Evolutionary conservation across 2,797 vertebrate genomes (phyloP), one percentile per base, ranked within the genome.

Genomic region (Peromyscus aztecus): DNA sequence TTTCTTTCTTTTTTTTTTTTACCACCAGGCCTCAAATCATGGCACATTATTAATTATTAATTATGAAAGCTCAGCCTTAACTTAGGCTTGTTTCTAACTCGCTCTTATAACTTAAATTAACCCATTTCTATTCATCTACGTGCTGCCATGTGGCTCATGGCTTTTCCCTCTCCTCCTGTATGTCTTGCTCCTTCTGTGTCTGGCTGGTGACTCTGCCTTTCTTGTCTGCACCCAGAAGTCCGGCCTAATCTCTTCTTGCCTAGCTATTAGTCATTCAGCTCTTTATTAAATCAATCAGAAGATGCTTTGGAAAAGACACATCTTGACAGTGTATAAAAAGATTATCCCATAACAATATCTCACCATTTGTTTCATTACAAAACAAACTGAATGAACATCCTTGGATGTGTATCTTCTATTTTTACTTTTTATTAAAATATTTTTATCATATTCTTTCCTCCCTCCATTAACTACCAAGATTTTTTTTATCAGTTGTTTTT

Each of bases 291-390:
- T 19, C 9, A 73, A 29, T 29, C 27, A 29, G 63, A 65, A 65
- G 63, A 24, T 27, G 10, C 63, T 27, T 65, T 65, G 63, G 63
- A 29, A 65, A 65, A 29, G 63, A 29, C 27, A 31, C 11, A 29
- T 65, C 59, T 61, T 65, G 24, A 31, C 9, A 29, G 63, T 65
- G 27, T 31, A 65, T 27, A 65, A 65, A 65, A 29, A 29, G 27
- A 29, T 65, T 65, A 65, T 65, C 31, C 63, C 10, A 29, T 27
- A 65, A 65, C 27, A 88, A 83, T 69, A 12, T 76, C 67, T 67
- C 29, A 67, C 31, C 65, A 82, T 87, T 97, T 97, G 86, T 37
- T 71, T 91, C 77, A 85, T 97, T 61, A 92, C 23, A 57, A 82
- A 84, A n/a, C 24, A 73, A 67, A 29, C 69, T 49, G 40, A 85